These are phyloP conservation scores for Progne subis DNA, from an alignment of 2,113 vertebrate species.

Conservation along the genomic window DNA sequence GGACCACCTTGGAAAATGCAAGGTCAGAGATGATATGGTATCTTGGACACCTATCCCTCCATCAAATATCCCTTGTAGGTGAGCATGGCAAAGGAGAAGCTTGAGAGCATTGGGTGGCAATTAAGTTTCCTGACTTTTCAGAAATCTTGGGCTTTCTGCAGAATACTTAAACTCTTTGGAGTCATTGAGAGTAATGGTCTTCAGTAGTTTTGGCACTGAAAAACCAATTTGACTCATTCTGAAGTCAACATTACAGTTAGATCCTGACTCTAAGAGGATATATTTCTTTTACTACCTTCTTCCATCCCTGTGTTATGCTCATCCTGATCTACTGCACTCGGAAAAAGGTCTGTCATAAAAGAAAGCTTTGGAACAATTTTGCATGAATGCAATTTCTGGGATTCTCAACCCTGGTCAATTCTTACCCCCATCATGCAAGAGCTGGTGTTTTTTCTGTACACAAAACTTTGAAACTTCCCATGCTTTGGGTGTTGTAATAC, in stretches of 20 bases:
- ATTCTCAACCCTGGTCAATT: background rate
- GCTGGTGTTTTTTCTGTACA: background rate
- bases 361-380: constrained; percentile 19
- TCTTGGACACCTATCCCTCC: background rate
- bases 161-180: background rate
- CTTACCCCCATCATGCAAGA: background rate
- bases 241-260: background rate
- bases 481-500: background rate
- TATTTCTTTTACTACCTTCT: background rate
- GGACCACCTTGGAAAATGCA: background rate
- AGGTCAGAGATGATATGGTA: background rate
- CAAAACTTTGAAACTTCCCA: background rate
- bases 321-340: background rate
- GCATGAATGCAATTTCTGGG: background rate
- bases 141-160: background rate
- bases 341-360: background rate
- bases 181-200: background rate
- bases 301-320: background rate
- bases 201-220: background rate
- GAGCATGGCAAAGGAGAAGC: background rate
- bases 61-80: background rate
- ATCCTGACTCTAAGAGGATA: background rate
- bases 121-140: background rate
- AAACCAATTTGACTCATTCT: background rate
- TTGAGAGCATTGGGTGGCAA: background rate